These are phyloP conservation scores for Sinocyclocheilus anshuiensis DNA, from an alignment of 2,113 vertebrate species.

Conservation along the genomic window DNA sequence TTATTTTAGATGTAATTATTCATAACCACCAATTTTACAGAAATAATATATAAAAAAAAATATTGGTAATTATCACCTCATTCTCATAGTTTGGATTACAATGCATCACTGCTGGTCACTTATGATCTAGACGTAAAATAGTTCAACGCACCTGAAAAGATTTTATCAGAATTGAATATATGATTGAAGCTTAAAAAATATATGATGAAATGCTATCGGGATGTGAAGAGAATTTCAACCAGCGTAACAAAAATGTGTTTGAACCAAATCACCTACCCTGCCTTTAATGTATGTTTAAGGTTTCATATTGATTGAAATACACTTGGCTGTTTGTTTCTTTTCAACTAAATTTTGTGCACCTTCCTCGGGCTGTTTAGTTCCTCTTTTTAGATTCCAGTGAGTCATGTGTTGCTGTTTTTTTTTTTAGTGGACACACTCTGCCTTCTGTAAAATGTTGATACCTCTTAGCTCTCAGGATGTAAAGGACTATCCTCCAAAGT, in stretches of 20 bases:
- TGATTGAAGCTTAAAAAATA: too few species aligned
- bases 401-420: neutral
- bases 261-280: too few species aligned
- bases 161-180: too few species aligned
- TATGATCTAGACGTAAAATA: too few species aligned
- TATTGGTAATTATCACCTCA: neutral
- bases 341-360: neutral
- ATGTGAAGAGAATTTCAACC: too few species aligned
- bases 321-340: neutral
- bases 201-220: too few species aligned
- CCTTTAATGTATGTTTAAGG: neutral
- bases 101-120: too few species aligned
- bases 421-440: constrained; percentile 31
- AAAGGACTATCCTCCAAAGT: constrained; percentile 41
- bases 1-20: neutral
- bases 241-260: too few species aligned
- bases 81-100: too few species aligned
- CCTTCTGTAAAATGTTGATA: constrained; percentile 45
- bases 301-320: neutral
- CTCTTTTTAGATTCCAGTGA: constrained; percentile 2
- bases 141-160: too few species aligned
- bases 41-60: neutral
- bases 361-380: neutral
- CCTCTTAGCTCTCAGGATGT: constrained; percentile 41
- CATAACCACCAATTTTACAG: neutral